These are phyloP conservation scores for Zosterops pallidus DNA, from an alignment of 2,113 vertebrate species.

Conservation along the genomic window DNA sequence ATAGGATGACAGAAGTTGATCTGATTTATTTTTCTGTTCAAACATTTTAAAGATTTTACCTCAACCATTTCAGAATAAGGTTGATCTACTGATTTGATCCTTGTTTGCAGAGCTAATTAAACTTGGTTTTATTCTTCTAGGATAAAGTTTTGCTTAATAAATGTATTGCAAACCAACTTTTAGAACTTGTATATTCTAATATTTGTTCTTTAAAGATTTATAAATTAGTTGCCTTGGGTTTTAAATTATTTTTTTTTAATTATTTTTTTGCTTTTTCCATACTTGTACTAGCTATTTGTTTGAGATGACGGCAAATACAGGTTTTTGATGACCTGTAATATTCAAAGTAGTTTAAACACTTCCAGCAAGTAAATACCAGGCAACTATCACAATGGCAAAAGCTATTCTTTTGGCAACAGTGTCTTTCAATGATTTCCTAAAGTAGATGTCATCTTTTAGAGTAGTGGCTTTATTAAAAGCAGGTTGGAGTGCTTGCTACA, in stretches of 20 bases:
- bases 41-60: background rate
- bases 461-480: background rate
- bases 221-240: background rate
- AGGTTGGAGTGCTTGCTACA: background rate
- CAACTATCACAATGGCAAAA: background rate
- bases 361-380: background rate
- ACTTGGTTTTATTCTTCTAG: background rate
- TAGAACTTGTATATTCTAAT: background rate
- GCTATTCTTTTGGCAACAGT: background rate
- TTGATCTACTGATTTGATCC: background rate
- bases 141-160: background rate
- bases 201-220: background rate
- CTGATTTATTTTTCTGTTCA: background rate
- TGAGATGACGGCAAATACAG: background rate
- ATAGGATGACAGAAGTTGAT: background rate
- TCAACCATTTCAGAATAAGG: background rate
- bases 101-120: background rate
- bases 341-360: background rate
- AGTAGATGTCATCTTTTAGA: background rate
- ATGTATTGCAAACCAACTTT: background rate
- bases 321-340: background rate
- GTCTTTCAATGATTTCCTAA: background rate
- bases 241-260: background rate
- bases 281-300: background rate
- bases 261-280: background rate